Percentiles rank a stretch among this genome's conserved stretches.
These are phyloP conservation scores for Pseudorasbora parva DNA, from an alignment of 2,113 vertebrate species.

Conservation along the genomic window DNA sequence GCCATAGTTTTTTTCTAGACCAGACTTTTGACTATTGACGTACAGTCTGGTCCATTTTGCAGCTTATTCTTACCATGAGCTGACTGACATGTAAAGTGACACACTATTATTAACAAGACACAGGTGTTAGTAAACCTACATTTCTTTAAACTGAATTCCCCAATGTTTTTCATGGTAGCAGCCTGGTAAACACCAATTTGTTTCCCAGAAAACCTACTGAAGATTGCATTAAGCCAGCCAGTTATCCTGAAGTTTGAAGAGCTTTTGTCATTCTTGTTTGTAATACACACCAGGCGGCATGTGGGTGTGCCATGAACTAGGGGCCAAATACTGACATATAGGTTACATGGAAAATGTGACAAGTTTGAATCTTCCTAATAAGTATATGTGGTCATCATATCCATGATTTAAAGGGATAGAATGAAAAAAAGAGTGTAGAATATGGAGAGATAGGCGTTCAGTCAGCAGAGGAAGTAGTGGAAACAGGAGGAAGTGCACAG, in stretches of 20 bases:
- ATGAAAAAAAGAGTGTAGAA: neutral
- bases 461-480: constrained; percentile 12
- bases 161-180: neutral
- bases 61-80: neutral
- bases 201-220: neutral
- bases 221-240: neutral
- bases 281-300: neutral
- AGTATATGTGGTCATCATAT: neutral
- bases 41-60: neutral
- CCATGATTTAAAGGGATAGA: neutral
- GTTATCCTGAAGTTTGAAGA: neutral
- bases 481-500: constrained; percentile 17
- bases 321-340: neutral
- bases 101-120: too few relatives aligned
- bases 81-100: too few relatives aligned
- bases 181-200: neutral
- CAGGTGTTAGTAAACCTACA: too few relatives aligned
- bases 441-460: neutral
- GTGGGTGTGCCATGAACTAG: neutral
- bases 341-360: neutral
- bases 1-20: neutral
- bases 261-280: neutral
- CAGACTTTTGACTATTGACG: neutral
- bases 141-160: neutral
- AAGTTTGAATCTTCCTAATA: neutral